These are phyloP conservation scores for Odontomachus brunneus DNA, from an alignment of 1,140 invertebrate genomes.

Conservation along the genomic window DNA sequence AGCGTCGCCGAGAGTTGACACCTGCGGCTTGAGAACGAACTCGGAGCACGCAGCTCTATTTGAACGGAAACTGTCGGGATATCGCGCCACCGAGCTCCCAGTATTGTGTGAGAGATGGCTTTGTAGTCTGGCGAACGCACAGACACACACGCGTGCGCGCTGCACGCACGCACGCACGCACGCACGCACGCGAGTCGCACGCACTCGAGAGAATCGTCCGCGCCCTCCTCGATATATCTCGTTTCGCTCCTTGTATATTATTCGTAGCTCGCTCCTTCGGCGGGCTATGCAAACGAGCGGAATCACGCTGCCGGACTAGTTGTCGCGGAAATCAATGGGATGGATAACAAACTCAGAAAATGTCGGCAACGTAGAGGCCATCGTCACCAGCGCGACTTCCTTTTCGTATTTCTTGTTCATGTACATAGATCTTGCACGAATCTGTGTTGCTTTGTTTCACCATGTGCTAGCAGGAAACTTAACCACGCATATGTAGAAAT, in stretches of 20 bases:
- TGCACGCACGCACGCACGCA: not conserved
- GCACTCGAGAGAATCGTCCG: slow-evolving; percentile 23
- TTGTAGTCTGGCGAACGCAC: slow-evolving; percentile 72
- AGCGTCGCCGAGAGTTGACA: slow-evolving; percentile 77
- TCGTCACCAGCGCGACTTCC: no score
- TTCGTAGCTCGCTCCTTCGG: slow-evolving; percentile 63
- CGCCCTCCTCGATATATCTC: slow-evolving; percentile 40
- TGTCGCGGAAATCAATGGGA: slow-evolving; percentile 54
- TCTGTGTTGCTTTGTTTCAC: no score
- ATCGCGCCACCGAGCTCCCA: slow-evolving; percentile 74
- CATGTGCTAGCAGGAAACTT: no score
- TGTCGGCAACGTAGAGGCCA: no score
- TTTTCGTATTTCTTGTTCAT: no score
- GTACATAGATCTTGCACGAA: no score
- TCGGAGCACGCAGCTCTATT: slow-evolving; percentile 69
- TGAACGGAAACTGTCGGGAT: slow-evolving; percentile 78
- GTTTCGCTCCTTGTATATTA: slow-evolving; percentile 62
- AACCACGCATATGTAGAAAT: no score
- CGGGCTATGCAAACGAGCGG: slow-evolving; percentile 68
- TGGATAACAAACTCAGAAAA: no score
- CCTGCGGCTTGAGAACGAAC: slow-evolving; percentile 76
- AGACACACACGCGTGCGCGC: not conserved
- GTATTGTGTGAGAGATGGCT: slow-evolving; percentile 77
- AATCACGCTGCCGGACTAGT: slow-evolving; percentile 56
- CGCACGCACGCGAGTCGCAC: slow-evolving; percentile 45